Percentiles rank a stretch among this genome's conserved stretches.
phyloP scores from a whole-genome alignment of 2,888 invertebrate species.

The Nomada ruficornis region DNA sequence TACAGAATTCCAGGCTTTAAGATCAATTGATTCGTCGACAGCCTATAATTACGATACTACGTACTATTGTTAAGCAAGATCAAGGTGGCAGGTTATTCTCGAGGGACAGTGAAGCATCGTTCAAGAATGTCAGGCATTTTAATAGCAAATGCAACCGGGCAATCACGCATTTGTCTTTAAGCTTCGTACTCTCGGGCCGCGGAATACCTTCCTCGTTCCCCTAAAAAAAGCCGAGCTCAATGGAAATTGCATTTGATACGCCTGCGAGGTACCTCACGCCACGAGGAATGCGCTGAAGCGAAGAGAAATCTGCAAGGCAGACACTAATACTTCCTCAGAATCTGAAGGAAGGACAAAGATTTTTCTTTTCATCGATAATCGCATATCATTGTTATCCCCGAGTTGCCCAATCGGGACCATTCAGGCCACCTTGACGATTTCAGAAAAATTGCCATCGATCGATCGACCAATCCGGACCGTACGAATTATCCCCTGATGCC shows the following conservation, averaged over 20 bases:
- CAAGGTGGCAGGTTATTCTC: conserved; percentile 48
- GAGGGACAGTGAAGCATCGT: conserved; percentile 48
- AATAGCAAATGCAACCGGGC: conserved; percentile 44
- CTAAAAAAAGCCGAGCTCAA: not conserved
- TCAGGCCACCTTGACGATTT: not conserved
- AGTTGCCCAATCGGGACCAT: no score
- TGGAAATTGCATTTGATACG: conserved; percentile 3
- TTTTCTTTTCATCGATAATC: no score
- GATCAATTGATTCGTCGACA: conserved; percentile 5
- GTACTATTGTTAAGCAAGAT: conserved; percentile 44
- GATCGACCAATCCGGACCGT: no score
- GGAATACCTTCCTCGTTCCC: not conserved
- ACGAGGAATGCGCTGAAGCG: conserved; percentile 25
- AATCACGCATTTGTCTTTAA: conserved; percentile 38
- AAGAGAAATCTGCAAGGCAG: not conserved
- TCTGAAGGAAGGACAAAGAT: no score
- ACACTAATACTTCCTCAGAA: not conserved
- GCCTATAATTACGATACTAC: conserved; percentile 5
- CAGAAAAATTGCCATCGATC: not conserved
- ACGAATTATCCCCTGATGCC: not conserved
- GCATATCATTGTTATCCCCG: no score
- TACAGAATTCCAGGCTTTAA: no score
- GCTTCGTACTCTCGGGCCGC: not conserved
- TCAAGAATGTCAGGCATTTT: conserved; percentile 55
- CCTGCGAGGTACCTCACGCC: not conserved